A percentile compares a stretch with the other conserved stretches of the same genome.
Evolutionary conservation across 2,888 invertebrate species (phyloP).

Genomic region (Polydrusus tereticollis): DNA sequence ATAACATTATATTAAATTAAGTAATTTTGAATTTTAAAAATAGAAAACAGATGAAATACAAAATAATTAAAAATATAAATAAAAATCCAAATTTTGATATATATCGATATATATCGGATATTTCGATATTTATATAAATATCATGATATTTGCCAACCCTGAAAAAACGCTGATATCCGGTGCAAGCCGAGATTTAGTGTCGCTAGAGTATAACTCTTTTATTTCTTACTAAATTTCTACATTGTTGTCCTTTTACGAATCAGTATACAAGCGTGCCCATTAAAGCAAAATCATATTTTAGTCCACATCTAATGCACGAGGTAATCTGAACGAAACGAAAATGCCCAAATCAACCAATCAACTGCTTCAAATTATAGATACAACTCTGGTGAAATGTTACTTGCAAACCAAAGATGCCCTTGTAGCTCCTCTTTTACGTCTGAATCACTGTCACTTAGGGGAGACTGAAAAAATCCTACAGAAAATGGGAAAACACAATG

Average conservation of each 20-base stretch:
- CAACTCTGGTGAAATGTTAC: slow-evolving; percentile 96
- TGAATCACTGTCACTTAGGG: slow-evolving; percentile 93
- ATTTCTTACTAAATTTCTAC: too few species aligned
- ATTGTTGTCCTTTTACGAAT: not conserved
- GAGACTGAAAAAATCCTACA: slow-evolving; percentile 93
- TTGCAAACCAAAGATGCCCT: slow-evolving; percentile 96
- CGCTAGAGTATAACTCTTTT: too few species aligned
- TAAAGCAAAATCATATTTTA: slow-evolving; percentile 43
- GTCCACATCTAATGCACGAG: slow-evolving; percentile 60
- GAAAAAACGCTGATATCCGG: too few species aligned
- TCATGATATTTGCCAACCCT: too few species aligned
- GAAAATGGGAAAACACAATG: slow-evolving; percentile 89
- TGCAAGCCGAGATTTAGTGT: too few species aligned
- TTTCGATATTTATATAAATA: too few species aligned
- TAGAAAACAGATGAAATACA: too few species aligned
- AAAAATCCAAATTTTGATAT: too few species aligned
- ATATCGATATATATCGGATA: too few species aligned
- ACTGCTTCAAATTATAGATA: slow-evolving; percentile 94
- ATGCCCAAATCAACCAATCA: slow-evolving; percentile 72
- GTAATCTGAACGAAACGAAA: slow-evolving; percentile 66
- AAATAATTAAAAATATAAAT: too few species aligned
- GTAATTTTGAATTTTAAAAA: too few species aligned
- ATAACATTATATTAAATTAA: too few species aligned
- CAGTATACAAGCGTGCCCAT: not conserved
- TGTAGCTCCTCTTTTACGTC: slow-evolving; percentile 89